These are phyloP conservation scores for Ochlodes sylvanus DNA, from an alignment of 2,888 invertebrate genomes.

Conservation along the genomic window DNA sequence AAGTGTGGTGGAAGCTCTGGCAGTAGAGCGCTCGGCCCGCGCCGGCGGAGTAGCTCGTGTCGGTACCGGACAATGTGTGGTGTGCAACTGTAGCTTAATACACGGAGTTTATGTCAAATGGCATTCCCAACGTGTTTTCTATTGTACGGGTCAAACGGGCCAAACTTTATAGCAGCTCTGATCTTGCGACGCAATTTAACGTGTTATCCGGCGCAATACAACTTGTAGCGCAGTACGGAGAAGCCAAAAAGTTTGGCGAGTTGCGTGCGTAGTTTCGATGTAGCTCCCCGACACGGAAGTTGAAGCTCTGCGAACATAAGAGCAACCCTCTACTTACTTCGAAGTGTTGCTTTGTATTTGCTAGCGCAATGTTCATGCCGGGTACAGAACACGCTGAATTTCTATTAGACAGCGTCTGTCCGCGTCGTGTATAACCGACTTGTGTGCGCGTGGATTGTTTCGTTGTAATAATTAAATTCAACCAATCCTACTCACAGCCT, in stretches of 20 bases:
- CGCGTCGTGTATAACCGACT: conserved; percentile 20
- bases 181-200: background rate
- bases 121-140: conserved; percentile 16
- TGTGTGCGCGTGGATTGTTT: conserved; percentile 26
- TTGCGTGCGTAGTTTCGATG: conserved; percentile 18
- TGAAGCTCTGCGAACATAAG: conserved; percentile 7
- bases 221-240: background rate
- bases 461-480: conserved; percentile 24
- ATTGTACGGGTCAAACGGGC: background rate
- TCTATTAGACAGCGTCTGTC: conserved; percentile 8
- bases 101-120: conserved; percentile 20
- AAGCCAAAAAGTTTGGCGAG: background rate
- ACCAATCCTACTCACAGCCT: conserved; percentile 37
- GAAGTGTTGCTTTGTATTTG: background rate
- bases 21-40: conserved; percentile 77
- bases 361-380: conserved; percentile 17
- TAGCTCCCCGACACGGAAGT: conserved; percentile 23
- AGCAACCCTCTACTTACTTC: too few relatives aligned
- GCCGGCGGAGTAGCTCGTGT: conserved; percentile 45
- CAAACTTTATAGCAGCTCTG: background rate
- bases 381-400: conserved; percentile 14
- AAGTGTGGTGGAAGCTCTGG: conserved; percentile 95
- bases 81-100: conserved; percentile 32
- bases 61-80: conserved; percentile 36
- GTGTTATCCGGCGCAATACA: too few relatives aligned